Evolutionary conservation across 2,888 invertebrate species (phyloP).

Genomic region (Agrotis puta): DNA sequence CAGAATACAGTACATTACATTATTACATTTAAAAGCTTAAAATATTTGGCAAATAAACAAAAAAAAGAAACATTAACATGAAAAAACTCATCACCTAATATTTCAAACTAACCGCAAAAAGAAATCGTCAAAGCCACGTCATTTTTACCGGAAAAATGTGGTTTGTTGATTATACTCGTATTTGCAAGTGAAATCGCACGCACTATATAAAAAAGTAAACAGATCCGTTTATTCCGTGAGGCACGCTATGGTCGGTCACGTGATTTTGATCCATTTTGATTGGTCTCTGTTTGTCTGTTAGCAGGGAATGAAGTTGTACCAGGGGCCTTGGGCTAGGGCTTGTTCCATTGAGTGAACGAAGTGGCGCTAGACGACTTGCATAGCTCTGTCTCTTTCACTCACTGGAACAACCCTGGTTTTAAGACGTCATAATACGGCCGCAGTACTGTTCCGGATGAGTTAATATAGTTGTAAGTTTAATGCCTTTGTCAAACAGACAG

Average conservation of each 20-base stretch:
- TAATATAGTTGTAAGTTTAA: no score
- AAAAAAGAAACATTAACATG: not conserved
- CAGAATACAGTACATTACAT: no score
- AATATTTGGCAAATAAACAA: not conserved
- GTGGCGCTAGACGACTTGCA: no score
- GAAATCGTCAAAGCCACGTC: constrained; percentile 23
- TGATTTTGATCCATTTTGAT: constrained; percentile 34
- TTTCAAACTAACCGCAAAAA: constrained; percentile 9
- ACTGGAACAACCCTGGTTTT: no score
- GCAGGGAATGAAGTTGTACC: constrained; percentile 33
- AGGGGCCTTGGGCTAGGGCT: no score
- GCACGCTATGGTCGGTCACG: constrained; percentile 65
- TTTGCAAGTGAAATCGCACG: constrained; percentile 66
- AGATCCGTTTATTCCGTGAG: constrained; percentile 70
- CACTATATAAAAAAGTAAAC: constrained; percentile 61
- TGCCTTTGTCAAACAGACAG: no score
- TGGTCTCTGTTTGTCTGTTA: constrained; percentile 33
- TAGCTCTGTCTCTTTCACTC: no score
- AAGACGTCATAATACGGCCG: no score
- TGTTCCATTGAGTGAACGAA: no score
- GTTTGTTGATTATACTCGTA: constrained; percentile 49
- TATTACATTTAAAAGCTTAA: not conserved
- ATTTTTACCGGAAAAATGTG: constrained; percentile 11
- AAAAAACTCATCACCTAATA: constrained; percentile 23
- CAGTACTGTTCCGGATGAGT: no score